Evolutionary conservation across 1,140 invertebrate species (phyloP).

Genomic region (Pogonomyrmex californicus): DNA sequence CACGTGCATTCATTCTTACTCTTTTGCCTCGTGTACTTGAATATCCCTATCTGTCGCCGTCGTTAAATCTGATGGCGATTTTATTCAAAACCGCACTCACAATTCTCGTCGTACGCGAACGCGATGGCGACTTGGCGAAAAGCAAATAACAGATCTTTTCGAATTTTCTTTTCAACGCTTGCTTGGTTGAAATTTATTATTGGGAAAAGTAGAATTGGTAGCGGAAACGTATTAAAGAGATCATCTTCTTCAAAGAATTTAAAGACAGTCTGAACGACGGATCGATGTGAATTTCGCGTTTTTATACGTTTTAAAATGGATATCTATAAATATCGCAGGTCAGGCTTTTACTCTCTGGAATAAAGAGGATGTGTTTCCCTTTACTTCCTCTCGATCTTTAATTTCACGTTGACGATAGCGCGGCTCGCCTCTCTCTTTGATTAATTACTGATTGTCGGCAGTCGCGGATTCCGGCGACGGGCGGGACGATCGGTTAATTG

Average conservation of each 20-base stretch:
- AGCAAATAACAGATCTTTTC: neutral
- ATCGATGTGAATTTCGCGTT: neutral
- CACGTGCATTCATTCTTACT: neutral
- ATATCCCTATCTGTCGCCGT: no score
- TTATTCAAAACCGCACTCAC: neutral
- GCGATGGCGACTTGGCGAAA: neutral
- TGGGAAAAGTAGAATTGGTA: neutral
- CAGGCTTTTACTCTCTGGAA: neutral
- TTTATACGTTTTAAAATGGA: neutral
- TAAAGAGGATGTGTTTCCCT: neutral
- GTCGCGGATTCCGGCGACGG: constrained; percentile 24
- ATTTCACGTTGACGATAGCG: constrained; percentile 43
- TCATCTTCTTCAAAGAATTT: neutral
- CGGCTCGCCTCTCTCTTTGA: constrained; percentile 34
- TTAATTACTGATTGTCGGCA: constrained; percentile 58
- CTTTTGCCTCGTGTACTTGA: neutral
- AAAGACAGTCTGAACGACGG: neutral
- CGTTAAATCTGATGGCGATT: constrained; percentile 16
- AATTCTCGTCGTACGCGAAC: neutral
- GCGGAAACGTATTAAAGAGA: neutral
- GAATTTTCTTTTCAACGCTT: neutral
- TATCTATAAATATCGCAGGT: neutral
- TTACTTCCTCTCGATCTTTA: constrained; percentile 27
- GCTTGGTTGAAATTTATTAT: neutral
- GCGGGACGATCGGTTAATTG: constrained; percentile 45